These are phyloP conservation scores for Thalassophryne amazonica DNA, from an alignment of 2,797 vertebrate genomes.

Conservation along the genomic window DNA sequence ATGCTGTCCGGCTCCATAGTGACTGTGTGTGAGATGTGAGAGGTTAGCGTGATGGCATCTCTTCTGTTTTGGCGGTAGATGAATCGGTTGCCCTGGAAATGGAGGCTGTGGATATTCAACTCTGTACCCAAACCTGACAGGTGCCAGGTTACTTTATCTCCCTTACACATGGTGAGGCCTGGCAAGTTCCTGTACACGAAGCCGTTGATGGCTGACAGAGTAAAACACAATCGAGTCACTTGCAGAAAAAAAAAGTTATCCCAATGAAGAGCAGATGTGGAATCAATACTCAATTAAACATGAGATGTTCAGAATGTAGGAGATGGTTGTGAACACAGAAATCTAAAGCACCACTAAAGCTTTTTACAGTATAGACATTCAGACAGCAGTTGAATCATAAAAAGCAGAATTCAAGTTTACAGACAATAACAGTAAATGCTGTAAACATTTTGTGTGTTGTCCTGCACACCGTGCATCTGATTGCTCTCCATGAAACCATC, in stretches of 20 bases:
- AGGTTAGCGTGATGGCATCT: conserved; percentile 89
- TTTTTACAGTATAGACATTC: no score
- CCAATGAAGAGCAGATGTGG: background rate
- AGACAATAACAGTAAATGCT: no score
- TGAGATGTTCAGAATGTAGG: no score
- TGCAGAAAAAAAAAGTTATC: background rate
- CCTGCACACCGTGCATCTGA: conserved; percentile 91
- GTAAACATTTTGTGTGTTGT: background rate
- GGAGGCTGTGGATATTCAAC: conserved; percentile 86
- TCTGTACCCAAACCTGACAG: conserved; percentile 90
- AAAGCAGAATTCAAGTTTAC: no score
- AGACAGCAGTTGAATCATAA: no score
- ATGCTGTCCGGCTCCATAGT: conserved; percentile 89
- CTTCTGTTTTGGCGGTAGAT: conserved; percentile 80
- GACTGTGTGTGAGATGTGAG: conserved; percentile 86
- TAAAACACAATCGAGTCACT: background rate
- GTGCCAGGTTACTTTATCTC: conserved; percentile 87
- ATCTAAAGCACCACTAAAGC: no score
- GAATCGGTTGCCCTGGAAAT: conserved; percentile 91
- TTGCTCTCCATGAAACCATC: conserved; percentile 91
- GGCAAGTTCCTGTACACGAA: conserved; percentile 90
- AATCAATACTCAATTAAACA: no score
- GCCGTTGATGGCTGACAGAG: conserved; percentile 88
- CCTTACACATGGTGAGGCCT: conserved; percentile 89
- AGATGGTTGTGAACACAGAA: no score